These are phyloP conservation scores for Heteromyza rotundicornis DNA, from an alignment of 2,888 invertebrate genomes.

Conservation along the genomic window DNA sequence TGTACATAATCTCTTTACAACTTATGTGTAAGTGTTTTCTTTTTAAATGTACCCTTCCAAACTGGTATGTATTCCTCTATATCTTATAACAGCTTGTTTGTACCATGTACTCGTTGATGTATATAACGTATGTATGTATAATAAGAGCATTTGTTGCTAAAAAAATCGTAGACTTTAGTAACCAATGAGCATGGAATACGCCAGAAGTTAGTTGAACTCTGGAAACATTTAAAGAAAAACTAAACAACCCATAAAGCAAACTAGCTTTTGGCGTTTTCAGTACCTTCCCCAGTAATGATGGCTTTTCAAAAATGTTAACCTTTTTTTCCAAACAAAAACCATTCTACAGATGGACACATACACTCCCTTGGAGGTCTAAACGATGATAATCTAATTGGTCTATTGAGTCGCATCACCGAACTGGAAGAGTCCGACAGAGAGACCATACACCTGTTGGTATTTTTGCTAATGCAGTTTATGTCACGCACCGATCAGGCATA, in stretches of 20 bases:
- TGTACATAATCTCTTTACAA: too few relatives aligned
- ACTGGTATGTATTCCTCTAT: constrained; percentile 49
- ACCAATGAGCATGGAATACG: too few relatives aligned
- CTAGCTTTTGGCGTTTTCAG: too few relatives aligned
- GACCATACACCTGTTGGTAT: constrained; percentile 91
- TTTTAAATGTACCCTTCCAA: constrained; percentile 51
- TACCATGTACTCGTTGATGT: neutral
- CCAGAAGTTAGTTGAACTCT: too few relatives aligned
- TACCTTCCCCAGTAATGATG: too few relatives aligned
- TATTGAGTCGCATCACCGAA: constrained; percentile 88
- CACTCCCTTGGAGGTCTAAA: constrained; percentile 83
- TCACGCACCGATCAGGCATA: constrained; percentile 82
- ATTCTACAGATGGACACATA: constrained; percentile 74
- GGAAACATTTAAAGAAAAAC: too few relatives aligned
- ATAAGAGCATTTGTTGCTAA: too few relatives aligned
- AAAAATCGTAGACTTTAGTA: too few relatives aligned
- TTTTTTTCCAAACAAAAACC: too few relatives aligned
- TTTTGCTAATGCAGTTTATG: constrained; percentile 96
- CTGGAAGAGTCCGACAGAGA: constrained; percentile 94
- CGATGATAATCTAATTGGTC: constrained; percentile 80
- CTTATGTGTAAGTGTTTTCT: too few relatives aligned
- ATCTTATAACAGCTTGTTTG: constrained; percentile 9
- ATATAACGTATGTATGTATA: constrained; percentile 6
- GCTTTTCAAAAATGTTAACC: too few relatives aligned
- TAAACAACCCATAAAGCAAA: too few relatives aligned